phyloP scores from a whole-genome alignment of 2,113 vertebrate species.

The Cyprinodon variegatus region DNA sequence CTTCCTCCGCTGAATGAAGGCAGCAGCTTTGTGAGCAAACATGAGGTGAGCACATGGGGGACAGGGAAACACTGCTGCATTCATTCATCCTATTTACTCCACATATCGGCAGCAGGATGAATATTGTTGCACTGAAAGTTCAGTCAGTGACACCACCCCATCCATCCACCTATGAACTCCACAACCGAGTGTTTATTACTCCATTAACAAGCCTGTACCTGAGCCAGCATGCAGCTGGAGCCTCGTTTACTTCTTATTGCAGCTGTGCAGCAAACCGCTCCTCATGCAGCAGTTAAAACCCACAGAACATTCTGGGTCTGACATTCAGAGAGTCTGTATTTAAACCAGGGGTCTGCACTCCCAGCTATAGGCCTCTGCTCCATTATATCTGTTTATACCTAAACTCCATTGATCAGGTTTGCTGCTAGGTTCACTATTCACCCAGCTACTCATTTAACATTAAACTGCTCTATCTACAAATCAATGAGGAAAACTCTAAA shows the following conservation, averaged over 20 bases:
- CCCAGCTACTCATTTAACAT: background rate
- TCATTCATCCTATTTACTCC: slow-evolving; percentile 18
- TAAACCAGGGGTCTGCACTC: too few relatives aligned
- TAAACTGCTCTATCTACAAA: background rate
- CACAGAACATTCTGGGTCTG: too few relatives aligned
- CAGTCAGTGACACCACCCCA: background rate
- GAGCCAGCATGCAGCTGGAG: background rate
- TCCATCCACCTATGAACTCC: background rate
- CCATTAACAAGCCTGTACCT: background rate
- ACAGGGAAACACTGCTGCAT: slow-evolving; percentile 28
- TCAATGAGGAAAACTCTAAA: background rate
- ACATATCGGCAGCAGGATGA: background rate
- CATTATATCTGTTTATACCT: too few relatives aligned
- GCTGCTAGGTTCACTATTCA: too few relatives aligned
- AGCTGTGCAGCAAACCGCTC: too few relatives aligned
- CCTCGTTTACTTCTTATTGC: too few relatives aligned
- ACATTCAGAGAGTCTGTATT: too few relatives aligned
- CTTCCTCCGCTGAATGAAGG: slow-evolving; percentile 35
- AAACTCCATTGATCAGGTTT: too few relatives aligned
- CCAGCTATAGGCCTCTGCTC: too few relatives aligned
- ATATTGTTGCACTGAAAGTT: background rate
- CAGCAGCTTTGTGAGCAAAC: slow-evolving; percentile 15
- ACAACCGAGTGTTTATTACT: background rate
- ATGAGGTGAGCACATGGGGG: slow-evolving; percentile 71
- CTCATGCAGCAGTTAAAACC: too few relatives aligned